phyloP scores from a whole-genome alignment of 2,113 vertebrate genomes.

The Lontra canadensis region DNA sequence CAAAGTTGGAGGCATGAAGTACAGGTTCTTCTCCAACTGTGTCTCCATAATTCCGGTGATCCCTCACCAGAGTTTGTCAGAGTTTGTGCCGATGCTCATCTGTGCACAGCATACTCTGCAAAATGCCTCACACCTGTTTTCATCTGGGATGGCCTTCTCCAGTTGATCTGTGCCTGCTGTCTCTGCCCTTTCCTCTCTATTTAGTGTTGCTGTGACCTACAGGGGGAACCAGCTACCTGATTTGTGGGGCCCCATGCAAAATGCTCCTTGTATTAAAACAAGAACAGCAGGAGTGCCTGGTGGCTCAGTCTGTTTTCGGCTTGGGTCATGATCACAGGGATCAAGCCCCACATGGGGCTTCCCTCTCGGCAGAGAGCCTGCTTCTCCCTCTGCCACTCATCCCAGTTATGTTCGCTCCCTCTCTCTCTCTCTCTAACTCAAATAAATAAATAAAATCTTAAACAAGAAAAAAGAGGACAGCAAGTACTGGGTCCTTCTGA shows the following conservation, averaged over 20 bases:
- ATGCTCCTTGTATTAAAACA: not conserved
- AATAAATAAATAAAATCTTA: not conserved
- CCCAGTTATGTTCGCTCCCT: not conserved
- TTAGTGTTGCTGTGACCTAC: not conserved
- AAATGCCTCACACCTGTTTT: not conserved
- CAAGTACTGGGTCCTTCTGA: not conserved
- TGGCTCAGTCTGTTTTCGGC: not conserved
- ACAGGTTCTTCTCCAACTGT: not conserved
- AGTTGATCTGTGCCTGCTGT: not conserved
- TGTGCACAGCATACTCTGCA: not conserved
- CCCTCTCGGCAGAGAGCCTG: not conserved
- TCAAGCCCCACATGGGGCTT: not conserved
- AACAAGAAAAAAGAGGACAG: not conserved
- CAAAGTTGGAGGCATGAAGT: not conserved
- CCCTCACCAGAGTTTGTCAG: not conserved
- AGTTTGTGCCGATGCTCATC: not conserved
- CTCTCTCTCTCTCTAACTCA: not conserved
- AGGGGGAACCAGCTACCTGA: not conserved
- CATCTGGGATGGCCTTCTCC: not conserved
- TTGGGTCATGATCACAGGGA: not conserved
- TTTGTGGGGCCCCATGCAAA: not conserved
- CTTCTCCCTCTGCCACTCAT: not conserved
- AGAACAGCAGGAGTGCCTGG: not conserved
- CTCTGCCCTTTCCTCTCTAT: not conserved
- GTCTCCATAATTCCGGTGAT: not conserved